These are phyloP conservation scores for Turdus rufiventris DNA, from an alignment of 2,113 vertebrate genomes.

Conservation along the genomic window DNA sequence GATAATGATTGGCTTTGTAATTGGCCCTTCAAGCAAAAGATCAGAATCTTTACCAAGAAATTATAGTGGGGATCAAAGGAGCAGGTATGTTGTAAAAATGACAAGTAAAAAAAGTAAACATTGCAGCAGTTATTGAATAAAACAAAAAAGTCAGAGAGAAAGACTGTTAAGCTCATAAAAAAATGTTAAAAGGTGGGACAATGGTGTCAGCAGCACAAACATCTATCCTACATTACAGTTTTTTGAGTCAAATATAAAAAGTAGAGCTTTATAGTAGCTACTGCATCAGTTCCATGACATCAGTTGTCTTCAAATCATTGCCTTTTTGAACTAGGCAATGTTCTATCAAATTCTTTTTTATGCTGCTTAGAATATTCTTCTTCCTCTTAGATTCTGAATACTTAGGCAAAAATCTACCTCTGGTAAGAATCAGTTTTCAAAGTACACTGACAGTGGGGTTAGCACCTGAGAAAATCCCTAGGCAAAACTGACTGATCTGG, in stretches of 20 bases:
- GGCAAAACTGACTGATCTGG: not conserved
- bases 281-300: not conserved
- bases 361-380: not conserved
- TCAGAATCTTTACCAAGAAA: not conserved
- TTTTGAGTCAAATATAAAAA: not conserved
- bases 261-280: not conserved
- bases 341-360: not conserved
- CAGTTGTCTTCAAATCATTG: not conserved
- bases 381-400: not conserved
- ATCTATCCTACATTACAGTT: not conserved
- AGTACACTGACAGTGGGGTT: not conserved
- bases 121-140: not conserved
- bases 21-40: not conserved
- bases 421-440: not conserved
- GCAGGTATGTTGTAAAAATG: not conserved
- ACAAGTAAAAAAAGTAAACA: not conserved
- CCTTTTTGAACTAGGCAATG: not conserved
- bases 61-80: not conserved
- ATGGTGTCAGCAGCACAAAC: not conserved
- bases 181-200: not conserved
- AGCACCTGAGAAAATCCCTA: not conserved
- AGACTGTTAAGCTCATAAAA: not conserved
- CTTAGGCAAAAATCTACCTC: not conserved
- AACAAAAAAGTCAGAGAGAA: not conserved
- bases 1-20: not conserved